Conservation (phyloP, 2,113 vertebrate genomes). For the Nothobranchius kuhntae region DNA sequence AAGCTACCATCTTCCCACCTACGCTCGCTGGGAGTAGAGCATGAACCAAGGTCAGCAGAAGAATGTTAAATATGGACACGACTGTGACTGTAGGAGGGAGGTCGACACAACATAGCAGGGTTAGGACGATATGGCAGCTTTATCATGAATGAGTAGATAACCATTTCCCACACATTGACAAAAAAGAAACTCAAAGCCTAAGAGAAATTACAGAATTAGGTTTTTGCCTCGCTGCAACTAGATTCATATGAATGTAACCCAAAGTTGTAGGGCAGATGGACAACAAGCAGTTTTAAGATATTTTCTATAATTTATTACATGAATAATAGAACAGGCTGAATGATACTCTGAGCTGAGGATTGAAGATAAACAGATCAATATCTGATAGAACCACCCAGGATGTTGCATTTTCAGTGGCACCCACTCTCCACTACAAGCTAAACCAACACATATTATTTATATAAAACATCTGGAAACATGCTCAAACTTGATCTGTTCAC, state of each 20-base stretch:
- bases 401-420: conserved; percentile 22
- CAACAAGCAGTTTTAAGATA: neutral
- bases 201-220: neutral
- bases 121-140: conserved; percentile 14
- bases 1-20: conserved; percentile 39
- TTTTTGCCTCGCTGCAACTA: neutral
- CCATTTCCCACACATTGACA: conserved; percentile 12
- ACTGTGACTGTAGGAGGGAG: conserved; percentile 51
- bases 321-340: conserved; percentile 57
- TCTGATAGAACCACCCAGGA: conserved; percentile 50
- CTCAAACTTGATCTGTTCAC: neutral
- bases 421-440: conserved; percentile 1
- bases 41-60: conserved; percentile 32
- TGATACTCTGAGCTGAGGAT: conserved; percentile 38
- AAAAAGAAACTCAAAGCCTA: neutral
- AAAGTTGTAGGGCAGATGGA: conserved; percentile 10
- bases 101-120: conserved; percentile 35
- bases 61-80: conserved; percentile 35
- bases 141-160: conserved; percentile 34
- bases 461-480: conserved; percentile 1
- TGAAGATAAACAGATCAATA: conserved; percentile 64
- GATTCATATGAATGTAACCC: neutral
- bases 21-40: conserved; percentile 30
- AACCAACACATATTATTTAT: neutral
- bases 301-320: conserved; percentile 45